Conservation (phyloP, 2,113 vertebrate species). For the Platichthys flesus region DNA sequence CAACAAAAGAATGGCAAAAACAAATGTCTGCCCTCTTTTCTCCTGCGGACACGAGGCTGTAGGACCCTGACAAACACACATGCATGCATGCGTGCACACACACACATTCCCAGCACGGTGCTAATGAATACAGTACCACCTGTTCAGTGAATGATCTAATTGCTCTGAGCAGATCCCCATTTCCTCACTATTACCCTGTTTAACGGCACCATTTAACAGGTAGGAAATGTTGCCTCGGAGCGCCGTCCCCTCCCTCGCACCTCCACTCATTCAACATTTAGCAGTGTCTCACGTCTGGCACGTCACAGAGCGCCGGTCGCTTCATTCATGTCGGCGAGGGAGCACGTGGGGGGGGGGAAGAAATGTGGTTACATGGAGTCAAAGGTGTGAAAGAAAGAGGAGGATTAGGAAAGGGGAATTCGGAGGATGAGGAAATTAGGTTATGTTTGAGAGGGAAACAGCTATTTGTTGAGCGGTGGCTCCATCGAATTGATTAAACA, state of each 20-base stretch:
- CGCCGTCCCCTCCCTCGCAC: conserved; percentile 29
- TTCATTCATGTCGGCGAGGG: conserved; percentile 5
- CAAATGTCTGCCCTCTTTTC: background rate
- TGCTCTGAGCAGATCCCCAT: conserved; percentile 72
- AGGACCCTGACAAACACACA: conserved; percentile 34
- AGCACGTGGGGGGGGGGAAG: background rate
- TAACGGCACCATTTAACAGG: conserved; percentile 66
- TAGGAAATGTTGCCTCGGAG: conserved; percentile 52
- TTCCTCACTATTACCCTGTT: conserved; percentile 61
- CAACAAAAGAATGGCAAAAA: background rate
- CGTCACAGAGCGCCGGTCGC: too few species aligned
- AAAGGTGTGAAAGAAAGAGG: background rate
- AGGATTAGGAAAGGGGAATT: background rate
- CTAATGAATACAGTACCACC: conserved; percentile 76
- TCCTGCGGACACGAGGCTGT: conserved; percentile 20
- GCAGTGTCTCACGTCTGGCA: background rate
- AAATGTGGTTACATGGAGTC: conserved; percentile 10
- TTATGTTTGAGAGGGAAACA: conserved; percentile 11
- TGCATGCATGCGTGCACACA: conserved; percentile 11
- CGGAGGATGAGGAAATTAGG: conserved; percentile 34
- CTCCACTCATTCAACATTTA: conserved; percentile 43
- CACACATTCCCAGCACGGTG: conserved; percentile 27
- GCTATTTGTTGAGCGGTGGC: conserved; percentile 38
- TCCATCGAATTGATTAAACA: conserved; percentile 40
- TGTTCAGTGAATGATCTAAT: conserved; percentile 74